phyloP scores from a whole-genome alignment of 2,888 invertebrate species.

The Leucania comma region DNA sequence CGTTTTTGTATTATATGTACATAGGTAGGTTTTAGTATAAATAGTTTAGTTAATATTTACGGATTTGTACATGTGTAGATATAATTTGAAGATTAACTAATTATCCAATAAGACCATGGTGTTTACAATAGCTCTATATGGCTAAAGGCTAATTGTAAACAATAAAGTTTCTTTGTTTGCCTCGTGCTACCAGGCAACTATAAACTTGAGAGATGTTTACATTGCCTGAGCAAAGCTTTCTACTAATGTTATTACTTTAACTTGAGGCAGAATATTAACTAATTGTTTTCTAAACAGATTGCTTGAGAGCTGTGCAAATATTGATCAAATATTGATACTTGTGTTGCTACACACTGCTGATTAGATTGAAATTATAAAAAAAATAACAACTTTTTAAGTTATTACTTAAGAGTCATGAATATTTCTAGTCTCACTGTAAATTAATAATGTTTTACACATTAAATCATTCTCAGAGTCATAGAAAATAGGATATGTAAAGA shows the following conservation, averaged over 20 bases:
- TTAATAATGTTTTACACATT: neutral
- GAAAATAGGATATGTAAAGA: neutral
- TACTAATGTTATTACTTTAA: slow-evolving; percentile 43
- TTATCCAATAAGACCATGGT: neutral
- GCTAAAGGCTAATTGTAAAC: slow-evolving; percentile 32
- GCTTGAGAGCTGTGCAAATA: slow-evolving; percentile 12
- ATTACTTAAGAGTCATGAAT: neutral
- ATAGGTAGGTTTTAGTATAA: no score
- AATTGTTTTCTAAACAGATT: slow-evolving; percentile 47
- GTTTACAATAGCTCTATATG: slow-evolving; percentile 10
- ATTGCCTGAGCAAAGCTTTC: slow-evolving; percentile 14
- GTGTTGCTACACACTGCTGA: neutral
- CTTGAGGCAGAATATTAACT: slow-evolving; percentile 27
- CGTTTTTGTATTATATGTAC: no score
- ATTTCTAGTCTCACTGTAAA: slow-evolving; percentile 1
- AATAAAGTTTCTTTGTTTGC: slow-evolving; percentile 36
- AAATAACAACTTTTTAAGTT: neutral
- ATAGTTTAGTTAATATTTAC: no score
- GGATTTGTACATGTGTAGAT: no score
- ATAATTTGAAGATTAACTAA: no score
- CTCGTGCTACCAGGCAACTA: slow-evolving; percentile 33
- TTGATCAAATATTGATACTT: slow-evolving; percentile 9
- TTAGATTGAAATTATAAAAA: neutral
- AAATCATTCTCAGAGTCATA: neutral
- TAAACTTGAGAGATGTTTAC: slow-evolving; percentile 48